Base-by-base conservation (phyloP, 2,113 vertebrate species). In the Austrofundulus limnaeus region DNA sequence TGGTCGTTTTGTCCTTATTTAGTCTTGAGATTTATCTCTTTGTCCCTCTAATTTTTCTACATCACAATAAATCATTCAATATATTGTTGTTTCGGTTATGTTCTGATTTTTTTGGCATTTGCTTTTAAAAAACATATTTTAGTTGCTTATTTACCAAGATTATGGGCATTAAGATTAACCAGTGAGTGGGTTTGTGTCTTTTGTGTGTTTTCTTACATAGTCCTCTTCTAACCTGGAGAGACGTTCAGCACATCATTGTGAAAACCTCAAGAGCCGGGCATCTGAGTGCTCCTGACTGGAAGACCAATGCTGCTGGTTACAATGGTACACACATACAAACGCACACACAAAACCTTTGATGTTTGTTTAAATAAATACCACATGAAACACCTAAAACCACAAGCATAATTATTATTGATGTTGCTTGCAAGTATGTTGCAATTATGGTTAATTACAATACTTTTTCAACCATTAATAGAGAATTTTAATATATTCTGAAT, bases 181-280 rank as follows among this genome's bases (percentile, higher is more conserved):
- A 14, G 64, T 51, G 5, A 21, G 7, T 41, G 17, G 20, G 8
- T 58, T 2, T 73, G 13, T 78, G n/a, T n/a, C n/a, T 9, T 43
- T 34, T 73, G 13, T 78, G 37, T 75, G 21, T 70, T 78, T 65
- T 86, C 84, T 76, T 28, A 80, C 0, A 19, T 82, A 99, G 97
- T 92, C 85, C 94, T 70, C 93, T 93, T 87, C 89, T 99, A 84
- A 94, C 96, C 61, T 99, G 97, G 97, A 94, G 97, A 87, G 97
- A 99, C 52, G 94, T 99, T 64, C 97, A 99, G 83, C 97, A 99
- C 88, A 98, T 99, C 83, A 98, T 99, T 85, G 97, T 99, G 59
- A 98, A 95, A 88, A 99, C 97, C 24, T 99, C 97, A 61, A 93
- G 95, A 85, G 93, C 96, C 12, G 96, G 96, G 87, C 96, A 98